phyloP scores from a whole-genome alignment of 53 echinoderm and acorn worm species.

The Mesocentrotus franciscanus region DNA sequence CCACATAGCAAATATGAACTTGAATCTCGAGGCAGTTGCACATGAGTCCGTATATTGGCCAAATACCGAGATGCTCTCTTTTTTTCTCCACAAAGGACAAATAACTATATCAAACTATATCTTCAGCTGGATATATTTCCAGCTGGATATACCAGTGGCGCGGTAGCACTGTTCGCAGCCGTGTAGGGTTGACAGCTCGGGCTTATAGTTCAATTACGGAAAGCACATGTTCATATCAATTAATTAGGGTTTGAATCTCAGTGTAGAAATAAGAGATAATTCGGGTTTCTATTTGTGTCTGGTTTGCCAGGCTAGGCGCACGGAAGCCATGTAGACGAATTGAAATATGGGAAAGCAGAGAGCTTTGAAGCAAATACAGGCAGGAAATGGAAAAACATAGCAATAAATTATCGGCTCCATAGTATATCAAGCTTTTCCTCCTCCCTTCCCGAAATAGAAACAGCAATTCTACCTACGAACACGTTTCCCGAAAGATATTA shows the following conservation, averaged over 20 bases:
- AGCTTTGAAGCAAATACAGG: background rate
- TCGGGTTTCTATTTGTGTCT: conserved; percentile 21
- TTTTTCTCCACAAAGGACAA: no score
- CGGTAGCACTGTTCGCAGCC: conserved; percentile 6
- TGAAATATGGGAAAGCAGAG: background rate
- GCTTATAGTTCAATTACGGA: conserved; percentile 42
- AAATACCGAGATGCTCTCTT: no score
- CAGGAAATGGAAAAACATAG: conserved; percentile 44
- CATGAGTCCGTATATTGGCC: no score
- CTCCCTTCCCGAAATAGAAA: conserved; percentile 1
- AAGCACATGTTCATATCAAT: conserved; percentile 45
- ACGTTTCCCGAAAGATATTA: background rate
- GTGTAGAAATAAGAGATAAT: conserved; percentile 25
- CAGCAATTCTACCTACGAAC: background rate
- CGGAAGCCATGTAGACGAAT: conserved; percentile 52
- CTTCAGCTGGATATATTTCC: background rate
- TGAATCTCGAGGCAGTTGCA: no score
- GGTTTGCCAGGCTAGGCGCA: background rate
- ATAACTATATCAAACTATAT: no score
- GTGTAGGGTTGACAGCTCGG: background rate
- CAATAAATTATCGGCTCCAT: background rate
- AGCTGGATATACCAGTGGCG: background rate
- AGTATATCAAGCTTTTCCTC: background rate
- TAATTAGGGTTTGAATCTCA: conserved; percentile 18
- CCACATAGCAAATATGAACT: no score